phyloP scores from a whole-genome alignment of 2,797 vertebrate genomes.

The Premnoplex brunnescens region DNA sequence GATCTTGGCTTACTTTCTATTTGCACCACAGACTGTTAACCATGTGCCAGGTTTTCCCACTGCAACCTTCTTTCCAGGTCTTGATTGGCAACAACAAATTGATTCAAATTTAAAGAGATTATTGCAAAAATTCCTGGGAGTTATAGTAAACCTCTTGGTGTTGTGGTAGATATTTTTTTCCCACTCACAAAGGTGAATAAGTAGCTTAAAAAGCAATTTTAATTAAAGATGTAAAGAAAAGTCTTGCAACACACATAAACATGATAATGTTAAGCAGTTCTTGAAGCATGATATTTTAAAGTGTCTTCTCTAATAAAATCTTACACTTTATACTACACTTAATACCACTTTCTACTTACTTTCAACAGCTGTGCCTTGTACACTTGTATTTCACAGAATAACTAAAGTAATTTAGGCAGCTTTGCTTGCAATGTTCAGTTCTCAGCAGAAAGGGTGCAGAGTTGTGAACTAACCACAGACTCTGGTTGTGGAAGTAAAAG shows the following conservation, averaged over 20 bases:
- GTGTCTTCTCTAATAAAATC: neutral
- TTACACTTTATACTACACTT: neutral
- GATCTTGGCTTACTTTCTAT: neutral
- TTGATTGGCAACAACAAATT: neutral
- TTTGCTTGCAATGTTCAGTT: neutral
- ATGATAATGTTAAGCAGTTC: neutral
- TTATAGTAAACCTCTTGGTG: neutral
- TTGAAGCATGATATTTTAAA: neutral
- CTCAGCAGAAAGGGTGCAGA: neutral
- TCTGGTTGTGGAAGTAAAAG: neutral
- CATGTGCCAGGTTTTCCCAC: neutral
- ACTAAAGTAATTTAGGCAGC: neutral
- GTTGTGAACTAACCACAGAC: neutral
- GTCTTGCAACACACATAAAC: neutral
- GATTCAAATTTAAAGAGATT: neutral
- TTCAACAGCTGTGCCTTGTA: neutral
- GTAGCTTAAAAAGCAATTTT: neutral
- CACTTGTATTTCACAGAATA: neutral
- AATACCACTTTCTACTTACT: neutral
- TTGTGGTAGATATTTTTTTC: neutral
- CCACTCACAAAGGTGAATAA: neutral
- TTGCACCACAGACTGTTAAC: neutral
- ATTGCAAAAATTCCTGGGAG: neutral
- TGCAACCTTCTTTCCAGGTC: neutral
- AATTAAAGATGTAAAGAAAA: neutral